Percentiles rank a stretch among this genome's conserved stretches.
Conservation (phyloP, 1,140 invertebrate genomes). For the Anastrepha obliqua region DNA sequence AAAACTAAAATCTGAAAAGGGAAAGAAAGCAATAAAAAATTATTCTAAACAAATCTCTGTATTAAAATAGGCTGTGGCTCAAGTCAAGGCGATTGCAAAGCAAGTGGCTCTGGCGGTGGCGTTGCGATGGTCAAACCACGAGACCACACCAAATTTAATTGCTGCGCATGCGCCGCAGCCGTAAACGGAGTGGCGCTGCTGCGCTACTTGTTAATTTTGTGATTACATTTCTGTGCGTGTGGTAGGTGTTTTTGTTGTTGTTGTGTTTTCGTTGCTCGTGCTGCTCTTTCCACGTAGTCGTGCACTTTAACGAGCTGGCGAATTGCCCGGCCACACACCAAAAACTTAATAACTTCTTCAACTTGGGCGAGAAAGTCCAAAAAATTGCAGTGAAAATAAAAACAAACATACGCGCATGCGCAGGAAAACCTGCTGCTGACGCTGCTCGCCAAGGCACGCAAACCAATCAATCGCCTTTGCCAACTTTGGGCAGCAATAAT, state of each 20-base stretch:
- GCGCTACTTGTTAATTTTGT: slow-evolving; percentile 43
- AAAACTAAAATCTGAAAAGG: slow-evolving; percentile 7
- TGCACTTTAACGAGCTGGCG: slow-evolving; percentile 34
- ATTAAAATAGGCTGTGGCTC: slow-evolving; percentile 10
- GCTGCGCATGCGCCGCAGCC: slow-evolving; percentile 44
- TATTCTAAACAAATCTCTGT: slow-evolving; percentile 21
- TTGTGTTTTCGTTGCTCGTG: neutral
- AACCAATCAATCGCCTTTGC: slow-evolving; percentile 35
- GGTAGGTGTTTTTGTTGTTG: neutral
- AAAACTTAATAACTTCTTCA: slow-evolving; percentile 52
- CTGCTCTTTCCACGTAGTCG: neutral
- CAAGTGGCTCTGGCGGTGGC: neutral
- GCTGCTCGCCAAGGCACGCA: neutral
- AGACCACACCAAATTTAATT: slow-evolving; percentile 53
- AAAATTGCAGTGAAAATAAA: slow-evolving; percentile 7
- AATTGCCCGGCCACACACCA: slow-evolving; percentile 44
- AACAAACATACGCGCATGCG: neutral
- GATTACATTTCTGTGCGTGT: slow-evolving; percentile 12
- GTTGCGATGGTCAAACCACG: slow-evolving; percentile 8
- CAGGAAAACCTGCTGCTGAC: neutral
- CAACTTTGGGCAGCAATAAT: neutral
- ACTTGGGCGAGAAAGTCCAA: slow-evolving; percentile 9
- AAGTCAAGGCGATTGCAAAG: neutral
- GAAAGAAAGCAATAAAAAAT: neutral
- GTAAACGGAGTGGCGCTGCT: neutral